Evolutionary conservation across 1,140 invertebrate genomes (phyloP).

Genomic region (Drosophila repleta): DNA sequence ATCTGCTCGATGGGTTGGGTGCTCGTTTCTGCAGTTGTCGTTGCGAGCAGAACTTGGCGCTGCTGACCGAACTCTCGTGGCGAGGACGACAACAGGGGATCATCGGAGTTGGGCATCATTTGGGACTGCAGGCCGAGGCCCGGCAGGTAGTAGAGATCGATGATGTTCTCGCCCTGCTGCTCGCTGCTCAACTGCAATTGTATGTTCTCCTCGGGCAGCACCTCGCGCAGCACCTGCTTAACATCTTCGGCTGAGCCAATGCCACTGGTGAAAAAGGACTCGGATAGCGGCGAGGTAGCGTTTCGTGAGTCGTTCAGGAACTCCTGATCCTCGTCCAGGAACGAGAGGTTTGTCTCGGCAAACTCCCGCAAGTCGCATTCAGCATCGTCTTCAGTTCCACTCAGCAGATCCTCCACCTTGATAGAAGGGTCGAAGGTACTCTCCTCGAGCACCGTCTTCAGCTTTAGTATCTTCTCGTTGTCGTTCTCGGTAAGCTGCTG

Average conservation of each 20-base stretch:
- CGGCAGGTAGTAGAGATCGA: constrained; percentile 82
- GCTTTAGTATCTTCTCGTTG: constrained; percentile 85
- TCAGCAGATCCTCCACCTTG: constrained; percentile 78
- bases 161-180: constrained; percentile 75
- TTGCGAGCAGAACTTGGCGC: constrained; percentile 28
- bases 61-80: constrained; percentile 90
- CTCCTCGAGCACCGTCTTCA: constrained; percentile 83
- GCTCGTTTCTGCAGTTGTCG: background rate
- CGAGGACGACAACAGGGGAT: constrained; percentile 91
- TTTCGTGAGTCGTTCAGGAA: constrained; percentile 86
- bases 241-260: constrained; percentile 93
- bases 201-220: constrained; percentile 89
- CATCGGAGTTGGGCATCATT: constrained; percentile 94
- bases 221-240: constrained; percentile 91
- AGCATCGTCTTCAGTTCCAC: constrained; percentile 65
- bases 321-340: constrained; percentile 83
- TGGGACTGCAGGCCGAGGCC: constrained; percentile 86
- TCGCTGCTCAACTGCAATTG: constrained; percentile 68
- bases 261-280: constrained; percentile 93
- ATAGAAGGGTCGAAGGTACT: constrained; percentile 74
- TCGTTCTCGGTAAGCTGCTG: constrained; percentile 80
- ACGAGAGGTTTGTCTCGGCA: constrained; percentile 80
- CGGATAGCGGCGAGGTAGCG: constrained; percentile 89
- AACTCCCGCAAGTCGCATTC: constrained; percentile 80
- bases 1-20: constrained; percentile 6